Evolutionary conservation across 1,140 invertebrate genomes (phyloP), one percentile per base, ranked within the genome.

Genomic region (Maconellicoccus hirsutus): DNA sequence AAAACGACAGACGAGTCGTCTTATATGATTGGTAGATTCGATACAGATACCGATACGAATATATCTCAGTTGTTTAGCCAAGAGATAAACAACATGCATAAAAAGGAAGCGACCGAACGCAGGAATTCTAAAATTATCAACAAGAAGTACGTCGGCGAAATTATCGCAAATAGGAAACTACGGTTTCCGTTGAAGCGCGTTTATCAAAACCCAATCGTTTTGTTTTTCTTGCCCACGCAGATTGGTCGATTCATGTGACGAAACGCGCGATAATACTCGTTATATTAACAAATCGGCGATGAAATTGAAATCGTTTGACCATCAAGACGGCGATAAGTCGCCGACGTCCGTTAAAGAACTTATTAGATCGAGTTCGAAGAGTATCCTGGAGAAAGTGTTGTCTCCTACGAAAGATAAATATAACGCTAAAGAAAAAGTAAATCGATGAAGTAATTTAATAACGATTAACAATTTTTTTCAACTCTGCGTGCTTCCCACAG

Each of bases 21-120:
- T 21, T 94, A 94, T 77, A 89, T 90, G 77, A 87, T 93, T 75
- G 90, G 91, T 1, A 84, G 89, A 76, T 88, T 89, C 76, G 90
- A 88, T 75, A 88, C 89, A 0, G 87, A 89, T 76, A 88, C 87
- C 75, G 84, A 88, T 73, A 86, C 86, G n/a, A 83, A 87, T 75
- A 85, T 90, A 63, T 87, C 87, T 29, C 86, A 90, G 77, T 81
- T 90, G 72, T 88, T 89, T 77, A 85, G 86, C 19, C 84, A 87
- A 74, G 85, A 86, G 78, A 87, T 87, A 63, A 84, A 86, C 74
- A 87, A 86, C 79, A 86, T 70, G 12, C 84, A 85, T 75, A 81
- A 81, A 74, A 81, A 81, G 70, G 77, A 78, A 29, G 72, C 52
- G 25, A 66, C 10, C 6, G 61, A 66, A 22, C 61, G 61, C 8